Evolutionary conservation across 1,140 invertebrate genomes (phyloP).

Genomic region (Charaxes varanes): DNA sequence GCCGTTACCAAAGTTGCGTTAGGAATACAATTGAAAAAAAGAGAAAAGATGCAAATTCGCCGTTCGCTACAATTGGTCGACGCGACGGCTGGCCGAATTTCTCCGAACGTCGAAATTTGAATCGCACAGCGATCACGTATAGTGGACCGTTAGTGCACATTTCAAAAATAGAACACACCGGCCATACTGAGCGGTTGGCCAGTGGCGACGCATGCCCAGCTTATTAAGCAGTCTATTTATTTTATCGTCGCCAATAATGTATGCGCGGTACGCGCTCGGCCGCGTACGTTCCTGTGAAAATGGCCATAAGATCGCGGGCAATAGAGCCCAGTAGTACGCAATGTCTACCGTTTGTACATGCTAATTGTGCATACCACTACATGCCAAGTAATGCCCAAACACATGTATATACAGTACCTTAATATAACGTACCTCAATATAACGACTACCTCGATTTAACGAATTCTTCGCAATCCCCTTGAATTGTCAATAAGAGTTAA

Average conservation of each 20-base stretch:
- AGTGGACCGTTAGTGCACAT: constrained; percentile 66
- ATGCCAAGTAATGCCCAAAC: too few relatives aligned
- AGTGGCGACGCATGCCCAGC: constrained; percentile 53
- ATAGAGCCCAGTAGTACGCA: constrained; percentile 23
- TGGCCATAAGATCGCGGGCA: constrained; percentile 42
- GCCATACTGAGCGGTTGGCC: constrained; percentile 63
- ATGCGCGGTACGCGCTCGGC: constrained; percentile 46
- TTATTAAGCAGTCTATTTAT: constrained; percentile 68
- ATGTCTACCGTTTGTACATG: constrained; percentile 7
- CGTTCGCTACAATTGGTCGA: constrained; percentile 29
- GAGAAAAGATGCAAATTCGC: constrained; percentile 52
- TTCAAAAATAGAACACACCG: constrained; percentile 69
- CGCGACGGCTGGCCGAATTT: constrained; percentile 49
- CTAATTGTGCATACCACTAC: constrained; percentile 4
- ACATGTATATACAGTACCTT: too few relatives aligned
- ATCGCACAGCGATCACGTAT: constrained; percentile 63
- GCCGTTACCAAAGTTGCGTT: too few relatives aligned
- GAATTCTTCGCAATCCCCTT: too few relatives aligned
- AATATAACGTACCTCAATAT: too few relatives aligned
- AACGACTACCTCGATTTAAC: too few relatives aligned
- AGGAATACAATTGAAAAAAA: too few relatives aligned
- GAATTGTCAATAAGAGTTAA: too few relatives aligned
- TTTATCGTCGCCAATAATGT: constrained; percentile 62
- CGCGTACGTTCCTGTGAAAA: constrained; percentile 58
- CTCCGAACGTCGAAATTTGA: constrained; percentile 66